phyloP scores from a whole-genome alignment of 2,113 vertebrate species.

The Heterocephalus glaber region DNA sequence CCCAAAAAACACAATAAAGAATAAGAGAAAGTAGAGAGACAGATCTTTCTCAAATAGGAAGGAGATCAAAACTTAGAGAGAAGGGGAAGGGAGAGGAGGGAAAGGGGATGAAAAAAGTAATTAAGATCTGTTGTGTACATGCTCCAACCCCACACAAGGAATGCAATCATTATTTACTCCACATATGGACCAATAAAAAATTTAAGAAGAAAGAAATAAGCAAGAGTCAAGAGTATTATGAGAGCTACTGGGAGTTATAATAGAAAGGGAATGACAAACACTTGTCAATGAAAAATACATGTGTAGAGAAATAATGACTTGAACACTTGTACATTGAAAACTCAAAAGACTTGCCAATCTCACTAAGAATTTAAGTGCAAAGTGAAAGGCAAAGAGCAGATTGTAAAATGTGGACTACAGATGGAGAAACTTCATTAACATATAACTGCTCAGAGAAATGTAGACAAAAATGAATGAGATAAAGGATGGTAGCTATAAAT shows the following conservation, averaged over 20 bases:
- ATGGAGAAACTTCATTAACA: not conserved
- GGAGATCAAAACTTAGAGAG: not conserved
- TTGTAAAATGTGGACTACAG: not conserved
- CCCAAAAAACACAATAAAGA: not conserved
- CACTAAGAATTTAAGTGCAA: not conserved
- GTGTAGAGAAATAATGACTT: not conserved
- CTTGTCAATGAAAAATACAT: not conserved
- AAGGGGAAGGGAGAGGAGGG: not conserved
- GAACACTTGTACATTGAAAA: not conserved
- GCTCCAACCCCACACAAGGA: not conserved
- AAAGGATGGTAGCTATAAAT: not conserved
- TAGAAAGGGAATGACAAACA: not conserved
- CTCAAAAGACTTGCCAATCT: not conserved
- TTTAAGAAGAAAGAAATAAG: not conserved
- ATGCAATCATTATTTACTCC: not conserved
- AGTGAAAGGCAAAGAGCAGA: not conserved
- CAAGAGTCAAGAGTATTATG: not conserved
- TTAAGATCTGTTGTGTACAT: not conserved
- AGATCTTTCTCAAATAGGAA: not conserved
- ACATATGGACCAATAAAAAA: not conserved
- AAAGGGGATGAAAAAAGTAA: not conserved
- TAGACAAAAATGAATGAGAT: not conserved
- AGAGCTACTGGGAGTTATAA: not conserved
- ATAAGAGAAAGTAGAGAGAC: not conserved
- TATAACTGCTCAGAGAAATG: not conserved